Conservation (phyloP, 2,797 vertebrate genomes). For the Thamnophis elegans region DNA sequence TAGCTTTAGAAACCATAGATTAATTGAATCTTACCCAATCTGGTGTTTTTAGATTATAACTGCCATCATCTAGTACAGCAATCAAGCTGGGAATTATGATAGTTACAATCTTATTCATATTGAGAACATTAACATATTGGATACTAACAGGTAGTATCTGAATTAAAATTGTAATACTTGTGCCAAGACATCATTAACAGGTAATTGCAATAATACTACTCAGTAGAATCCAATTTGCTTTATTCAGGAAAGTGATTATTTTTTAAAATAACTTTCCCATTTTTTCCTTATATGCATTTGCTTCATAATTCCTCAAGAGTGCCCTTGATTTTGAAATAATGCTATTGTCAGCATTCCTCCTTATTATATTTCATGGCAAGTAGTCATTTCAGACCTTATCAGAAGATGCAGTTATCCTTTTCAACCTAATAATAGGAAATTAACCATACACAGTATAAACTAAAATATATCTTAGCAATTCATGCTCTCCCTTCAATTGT, state of each 20-base stretch:
- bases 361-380: background rate
- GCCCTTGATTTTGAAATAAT: background rate
- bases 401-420: background rate
- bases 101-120: background rate
- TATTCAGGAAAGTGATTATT: background rate
- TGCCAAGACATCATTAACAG: background rate
- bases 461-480: background rate
- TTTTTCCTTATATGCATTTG: background rate
- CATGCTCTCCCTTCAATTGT: background rate
- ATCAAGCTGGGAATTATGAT: background rate
- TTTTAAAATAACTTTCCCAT: background rate
- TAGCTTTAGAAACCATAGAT: background rate
- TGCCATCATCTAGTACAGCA: background rate
- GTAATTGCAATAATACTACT: background rate
- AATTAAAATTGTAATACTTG: background rate
- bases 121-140: background rate
- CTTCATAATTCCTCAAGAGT: background rate
- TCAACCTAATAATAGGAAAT: background rate
- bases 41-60: background rate
- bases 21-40: background rate
- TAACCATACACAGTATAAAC: background rate
- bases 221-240: background rate
- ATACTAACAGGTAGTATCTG: background rate
- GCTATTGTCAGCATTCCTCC: background rate
- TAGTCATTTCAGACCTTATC: background rate